Percentiles rank a stretch among this genome's conserved stretches.
Conservation (phyloP, 2,888 invertebrate genomes). For the Suillia variegata region DNA sequence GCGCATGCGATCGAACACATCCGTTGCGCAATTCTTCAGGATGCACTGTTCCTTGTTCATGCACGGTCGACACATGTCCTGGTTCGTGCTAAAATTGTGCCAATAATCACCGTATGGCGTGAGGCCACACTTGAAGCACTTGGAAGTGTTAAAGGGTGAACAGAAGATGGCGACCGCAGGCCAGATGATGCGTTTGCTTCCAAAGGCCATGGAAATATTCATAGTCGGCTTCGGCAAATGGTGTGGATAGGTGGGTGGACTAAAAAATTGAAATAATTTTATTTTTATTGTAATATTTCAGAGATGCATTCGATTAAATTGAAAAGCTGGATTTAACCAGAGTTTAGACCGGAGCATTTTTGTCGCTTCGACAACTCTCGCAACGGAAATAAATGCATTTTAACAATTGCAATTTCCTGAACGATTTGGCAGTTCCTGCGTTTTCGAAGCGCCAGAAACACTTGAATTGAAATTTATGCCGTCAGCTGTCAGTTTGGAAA, state of each 20-base stretch:
- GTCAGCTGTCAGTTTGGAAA: no score
- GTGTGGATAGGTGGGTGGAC: conserved; percentile 43
- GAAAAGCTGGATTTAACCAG: no score
- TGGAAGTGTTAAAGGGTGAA: conserved; percentile 38
- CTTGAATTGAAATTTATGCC: no score
- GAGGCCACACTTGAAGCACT: conserved; percentile 46
- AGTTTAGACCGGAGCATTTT: no score
- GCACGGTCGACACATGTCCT: conserved; percentile 54
- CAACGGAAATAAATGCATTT: no score
- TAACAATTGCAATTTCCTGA: no score
- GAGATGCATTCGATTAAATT: neutral
- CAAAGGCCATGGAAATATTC: conserved; percentile 45
- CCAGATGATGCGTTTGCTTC: conserved; percentile 40
- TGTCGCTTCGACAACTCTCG: no score
- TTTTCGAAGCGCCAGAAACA: no score
- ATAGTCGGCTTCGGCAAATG: conserved; percentile 34
- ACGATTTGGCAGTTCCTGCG: no score
- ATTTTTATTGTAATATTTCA: neutral
- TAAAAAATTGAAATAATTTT: conserved; percentile 16
- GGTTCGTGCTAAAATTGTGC: conserved; percentile 59
- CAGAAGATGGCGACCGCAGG: conserved; percentile 53
- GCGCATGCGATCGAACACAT: conserved; percentile 38
- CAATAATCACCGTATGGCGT: conserved; percentile 65
- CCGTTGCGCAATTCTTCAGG: conserved; percentile 39
- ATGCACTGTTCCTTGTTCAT: conserved; percentile 37